Evolutionary conservation across 2,797 vertebrate species (phyloP), one percentile per base, ranked within the genome.

Genomic region (Mormyrus proboscirostris): DNA sequence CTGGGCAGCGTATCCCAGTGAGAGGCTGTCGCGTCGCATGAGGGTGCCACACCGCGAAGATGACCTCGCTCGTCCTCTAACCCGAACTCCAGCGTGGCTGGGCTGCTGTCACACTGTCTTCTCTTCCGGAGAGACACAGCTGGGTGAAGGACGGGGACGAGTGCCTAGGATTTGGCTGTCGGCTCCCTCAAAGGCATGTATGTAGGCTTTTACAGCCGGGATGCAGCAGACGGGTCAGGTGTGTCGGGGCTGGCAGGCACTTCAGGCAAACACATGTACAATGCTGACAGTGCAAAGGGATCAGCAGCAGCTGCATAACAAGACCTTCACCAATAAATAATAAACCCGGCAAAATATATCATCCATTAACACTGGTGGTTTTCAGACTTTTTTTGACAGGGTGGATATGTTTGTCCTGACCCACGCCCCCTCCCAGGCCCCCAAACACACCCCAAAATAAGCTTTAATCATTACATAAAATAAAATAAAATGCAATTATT

Each of bases 261-360:
- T 25, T 3, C 14, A 85, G 49, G 47, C 19, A 85, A 85, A 85
- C 22, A 51, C 2, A 25, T 25, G 82, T 50, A 49, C 41, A 84
- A 84, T 49, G 41, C 41, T 50, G 82, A 84, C 47, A 22, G 47
- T 84, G 82, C 82, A 84, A 41, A 19, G 44, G n/a, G 41, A 22
- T 84, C 41, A 84, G 41, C 41, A 7, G 47, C 79, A 5, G 79
- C 47, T 9, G 79, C 44, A 44, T 50, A 10, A 25, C 7, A 10
- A 85, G 50, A 85, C 49, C 10, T 85, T 85, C 83, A n/a, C 47
- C 10, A 25, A 53, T 85, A n/a, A 84, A 84, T 50, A 84, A 84
- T 44, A 50, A 19, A 84, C 49, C 41, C n/a, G n/a, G 14, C 73
- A 44, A 79, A 79, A 79, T 19, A 41, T 19, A 6, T 79, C 73